Conservation (phyloP, 2,113 vertebrate genomes). For the Zosterops lateralis region DNA sequence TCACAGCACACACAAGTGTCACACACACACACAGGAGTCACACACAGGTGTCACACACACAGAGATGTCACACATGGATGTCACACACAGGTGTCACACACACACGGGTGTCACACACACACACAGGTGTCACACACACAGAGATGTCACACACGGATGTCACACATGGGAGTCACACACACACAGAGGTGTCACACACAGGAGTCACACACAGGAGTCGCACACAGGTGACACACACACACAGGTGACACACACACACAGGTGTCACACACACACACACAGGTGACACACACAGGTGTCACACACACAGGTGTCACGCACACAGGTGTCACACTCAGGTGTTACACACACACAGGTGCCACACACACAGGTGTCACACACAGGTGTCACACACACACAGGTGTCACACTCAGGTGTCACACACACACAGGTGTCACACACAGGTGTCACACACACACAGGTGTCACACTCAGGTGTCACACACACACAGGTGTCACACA, state of each 20-base stretch:
- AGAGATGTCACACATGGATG: too few relatives aligned
- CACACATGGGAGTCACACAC: accelerated
- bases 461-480: not conserved
- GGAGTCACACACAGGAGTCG: accelerated
- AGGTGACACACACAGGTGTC: not conserved
- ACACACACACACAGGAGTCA: too few relatives aligned
- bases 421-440: not conserved
- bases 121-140: too few relatives aligned
- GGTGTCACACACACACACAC: accelerated
- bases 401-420: too few relatives aligned
- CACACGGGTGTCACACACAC: too few relatives aligned
- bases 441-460: accelerated
- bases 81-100: too few relatives aligned
- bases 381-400: not conserved
- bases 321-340: too few relatives aligned
- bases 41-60: too few relatives aligned
- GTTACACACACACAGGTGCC: not conserved
- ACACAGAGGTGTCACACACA: not conserved
- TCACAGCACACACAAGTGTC: too few relatives aligned
- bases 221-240: not conserved
- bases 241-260: too few relatives aligned
- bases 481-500: not conserved
- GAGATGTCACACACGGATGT: too few relatives aligned
- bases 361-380: not conserved
- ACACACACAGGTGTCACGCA: accelerated